Percentiles rank a stretch among this genome's conserved stretches.
Evolutionary conservation across 1,140 invertebrate genomes (phyloP).

Genomic region (Drosophila sp.): DNA sequence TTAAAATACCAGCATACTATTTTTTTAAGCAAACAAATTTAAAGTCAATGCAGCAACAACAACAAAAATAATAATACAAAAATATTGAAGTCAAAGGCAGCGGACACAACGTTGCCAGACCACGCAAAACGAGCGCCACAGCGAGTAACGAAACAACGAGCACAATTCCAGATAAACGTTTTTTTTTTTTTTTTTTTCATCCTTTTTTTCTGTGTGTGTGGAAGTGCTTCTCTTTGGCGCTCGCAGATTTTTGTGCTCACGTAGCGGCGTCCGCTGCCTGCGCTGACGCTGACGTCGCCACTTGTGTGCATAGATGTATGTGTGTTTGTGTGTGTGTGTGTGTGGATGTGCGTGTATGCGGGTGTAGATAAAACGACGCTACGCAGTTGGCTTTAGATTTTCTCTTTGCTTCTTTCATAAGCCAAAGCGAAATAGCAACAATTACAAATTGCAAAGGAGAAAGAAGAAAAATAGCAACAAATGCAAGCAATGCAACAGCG

Average conservation of each 20-base stretch:
- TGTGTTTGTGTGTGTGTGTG: constrained; percentile 7
- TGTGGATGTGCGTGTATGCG: constrained; percentile 18
- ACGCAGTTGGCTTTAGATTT: constrained; percentile 7
- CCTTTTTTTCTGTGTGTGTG: constrained; percentile 4
- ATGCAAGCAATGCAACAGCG: constrained; percentile 52
- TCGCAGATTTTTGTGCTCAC: constrained; percentile 32
- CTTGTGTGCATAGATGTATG: constrained; percentile 3
- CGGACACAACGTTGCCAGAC: constrained; percentile 56
- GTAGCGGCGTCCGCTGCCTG: constrained; percentile 11
- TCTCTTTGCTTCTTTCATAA: neutral
- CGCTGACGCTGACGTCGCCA: constrained; percentile 30
- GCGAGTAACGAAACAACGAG: constrained; percentile 41
- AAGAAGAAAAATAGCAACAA: constrained; percentile 17
- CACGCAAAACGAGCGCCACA: constrained; percentile 20
- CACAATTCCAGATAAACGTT: neutral
- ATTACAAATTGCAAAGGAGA: constrained; percentile 3
- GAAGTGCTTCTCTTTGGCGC: constrained; percentile 20
- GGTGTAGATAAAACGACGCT: constrained; percentile 45
- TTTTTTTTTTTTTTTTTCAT: constrained; percentile 3
- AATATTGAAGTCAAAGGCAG: neutral
- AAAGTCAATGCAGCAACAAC: constrained; percentile 23
- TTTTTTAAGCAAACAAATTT: constrained; percentile 16
- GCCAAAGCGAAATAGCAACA: constrained; percentile 5
- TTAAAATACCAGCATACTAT: neutral
- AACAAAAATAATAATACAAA: constrained; percentile 16